Base-by-base conservation (phyloP, 2,113 vertebrate genomes). In the Paramormyrops kingsleyae region DNA sequence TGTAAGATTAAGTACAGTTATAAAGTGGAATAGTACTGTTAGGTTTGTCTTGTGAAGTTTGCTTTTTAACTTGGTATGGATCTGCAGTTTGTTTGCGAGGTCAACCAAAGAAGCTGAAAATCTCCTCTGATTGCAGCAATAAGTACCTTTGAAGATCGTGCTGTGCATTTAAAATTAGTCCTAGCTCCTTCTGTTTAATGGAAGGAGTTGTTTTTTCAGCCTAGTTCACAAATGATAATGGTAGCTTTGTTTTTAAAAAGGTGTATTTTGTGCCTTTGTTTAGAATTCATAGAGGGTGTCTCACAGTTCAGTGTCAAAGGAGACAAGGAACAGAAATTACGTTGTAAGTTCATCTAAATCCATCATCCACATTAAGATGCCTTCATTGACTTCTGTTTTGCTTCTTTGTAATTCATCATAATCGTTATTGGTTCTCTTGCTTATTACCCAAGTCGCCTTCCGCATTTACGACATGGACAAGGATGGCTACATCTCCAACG, bases 241-340 rank as follows among this genome's bases (percentile, higher is more conserved):
- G 74, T 42, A 39, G 74, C 1, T 52, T 49, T 46, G 15, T 53
- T 50, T 39, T 31, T 35, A 15, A 49, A 44, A 86, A 19, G 2
- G 1, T 21, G 15, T 85, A 39, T 39, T 70, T 10, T 59, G n/a
- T 89, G 92, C 4, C 92, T 1, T 88, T 93, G n/a, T 90, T 77
- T 91, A 98, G 97, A 98, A 94, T 98, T 98, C 93, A 98, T 98
- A 93, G 97, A 98, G 93, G 97, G 97, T 44, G 97, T 98, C 86
- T 98, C 97, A 90, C 97, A 98, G 93, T 98, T 98, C 95, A 98
- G 97, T 92, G 97, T 98, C 93, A 98, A 98, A 96, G 97, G 97
- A 62, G 97, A 98, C 93, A 98, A 98, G 91, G 97, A 98, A 86
- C 97, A 97, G 96, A 98, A 98, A 91, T 94, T 98, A 92, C 96